Conservation (phyloP, 2,797 vertebrate species). For the Eremophila alpestris region DNA sequence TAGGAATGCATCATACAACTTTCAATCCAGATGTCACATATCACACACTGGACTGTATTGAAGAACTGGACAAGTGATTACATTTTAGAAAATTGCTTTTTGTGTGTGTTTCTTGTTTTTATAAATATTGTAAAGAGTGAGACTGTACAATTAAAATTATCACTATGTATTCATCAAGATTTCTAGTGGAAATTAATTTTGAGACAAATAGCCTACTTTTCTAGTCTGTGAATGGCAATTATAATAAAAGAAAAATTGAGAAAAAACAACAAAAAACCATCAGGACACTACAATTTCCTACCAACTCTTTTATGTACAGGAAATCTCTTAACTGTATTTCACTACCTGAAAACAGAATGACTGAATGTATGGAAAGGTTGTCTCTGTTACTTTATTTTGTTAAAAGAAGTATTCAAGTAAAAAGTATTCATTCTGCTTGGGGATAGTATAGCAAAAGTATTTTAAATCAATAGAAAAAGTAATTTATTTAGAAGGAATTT, state of each 20-base stretch:
- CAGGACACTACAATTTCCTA: neutral
- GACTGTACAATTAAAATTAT: neutral
- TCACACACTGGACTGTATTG: neutral
- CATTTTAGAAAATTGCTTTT: neutral
- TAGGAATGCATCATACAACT: neutral
- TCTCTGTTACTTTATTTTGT: neutral
- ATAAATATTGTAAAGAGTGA: neutral
- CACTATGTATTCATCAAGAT: neutral
- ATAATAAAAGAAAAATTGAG: neutral
- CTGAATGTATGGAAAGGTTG: neutral
- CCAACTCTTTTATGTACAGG: neutral
- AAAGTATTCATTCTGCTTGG: neutral
- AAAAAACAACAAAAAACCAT: fast-evolving
- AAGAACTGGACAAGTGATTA: neutral
- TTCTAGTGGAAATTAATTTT: neutral
- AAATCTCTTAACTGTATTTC: neutral
- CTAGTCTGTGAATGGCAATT: neutral
- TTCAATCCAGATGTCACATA: neutral
- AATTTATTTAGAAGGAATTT: neutral
- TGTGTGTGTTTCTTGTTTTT: neutral
- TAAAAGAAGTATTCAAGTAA: neutral
- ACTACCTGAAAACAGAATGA: neutral
- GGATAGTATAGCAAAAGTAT: neutral
- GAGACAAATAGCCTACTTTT: neutral
- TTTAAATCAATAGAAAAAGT: neutral